phyloP scores from a whole-genome alignment of 1,140 invertebrate species.

The Mycetomoellerius zeteki region DNA sequence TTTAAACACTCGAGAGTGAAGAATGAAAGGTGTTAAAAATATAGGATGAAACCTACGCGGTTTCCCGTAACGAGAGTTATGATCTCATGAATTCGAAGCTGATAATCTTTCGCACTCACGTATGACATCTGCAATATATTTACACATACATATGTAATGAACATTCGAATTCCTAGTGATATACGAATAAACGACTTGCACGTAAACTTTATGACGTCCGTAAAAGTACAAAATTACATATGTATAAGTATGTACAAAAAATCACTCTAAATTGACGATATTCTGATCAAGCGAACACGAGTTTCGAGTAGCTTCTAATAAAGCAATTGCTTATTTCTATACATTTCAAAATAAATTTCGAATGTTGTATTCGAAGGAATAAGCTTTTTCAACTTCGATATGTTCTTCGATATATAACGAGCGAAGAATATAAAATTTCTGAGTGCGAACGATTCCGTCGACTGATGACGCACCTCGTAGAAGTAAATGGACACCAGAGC shows the following conservation, averaged over 20 bases:
- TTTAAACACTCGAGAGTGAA: constrained; percentile 1
- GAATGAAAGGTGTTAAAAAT: constrained; percentile 1
- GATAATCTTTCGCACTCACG: constrained; percentile 32
- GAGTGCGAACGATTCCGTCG: constrained; percentile 29
- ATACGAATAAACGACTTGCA: neutral
- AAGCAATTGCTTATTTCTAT: neutral
- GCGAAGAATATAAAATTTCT: constrained; percentile 9
- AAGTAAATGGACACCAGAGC: constrained; percentile 52
- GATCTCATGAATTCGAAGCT: neutral
- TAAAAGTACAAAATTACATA: constrained; percentile 10
- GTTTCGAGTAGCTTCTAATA: neutral
- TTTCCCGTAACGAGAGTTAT: neutral
- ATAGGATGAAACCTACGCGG: neutral
- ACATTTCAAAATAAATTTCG: neutral
- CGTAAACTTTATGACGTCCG: neutral
- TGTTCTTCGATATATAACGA: neutral
- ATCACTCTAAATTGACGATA: neutral
- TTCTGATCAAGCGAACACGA: neutral
- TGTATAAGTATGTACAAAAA: neutral
- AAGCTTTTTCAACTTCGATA: neutral
- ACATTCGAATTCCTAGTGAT: neutral
- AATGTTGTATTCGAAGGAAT: neutral
- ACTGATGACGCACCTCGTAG: constrained; percentile 19
- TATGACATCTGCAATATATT: neutral
- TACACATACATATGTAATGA: neutral